Conservation (phyloP, 1,140 invertebrate species). For the Homarus americanus region DNA sequence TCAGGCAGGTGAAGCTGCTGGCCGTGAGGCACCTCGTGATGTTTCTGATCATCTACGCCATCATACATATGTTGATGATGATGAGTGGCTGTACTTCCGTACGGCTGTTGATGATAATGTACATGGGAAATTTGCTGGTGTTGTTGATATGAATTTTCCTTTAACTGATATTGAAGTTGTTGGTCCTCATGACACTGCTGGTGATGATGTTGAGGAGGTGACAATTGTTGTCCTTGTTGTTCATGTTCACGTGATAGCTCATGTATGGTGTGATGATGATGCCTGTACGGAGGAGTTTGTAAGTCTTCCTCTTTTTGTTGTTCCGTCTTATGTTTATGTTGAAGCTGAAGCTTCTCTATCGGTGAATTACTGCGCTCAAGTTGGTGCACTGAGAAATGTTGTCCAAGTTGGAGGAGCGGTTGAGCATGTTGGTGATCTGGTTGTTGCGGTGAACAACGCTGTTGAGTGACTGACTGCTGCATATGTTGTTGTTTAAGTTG, state of each 20-base stretch:
- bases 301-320: not conserved
- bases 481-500: constrained; percentile 2
- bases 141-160: not conserved
- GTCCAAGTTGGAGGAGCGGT: not conserved
- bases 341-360: not conserved
- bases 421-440: not conserved
- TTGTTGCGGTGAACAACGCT: not conserved
- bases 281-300: not conserved
- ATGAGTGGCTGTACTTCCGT: not conserved
- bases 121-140: not conserved
- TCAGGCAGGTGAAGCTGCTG: too few relatives aligned
- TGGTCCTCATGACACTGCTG: not conserved
- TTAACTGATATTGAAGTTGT: not conserved
- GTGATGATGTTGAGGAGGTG: not conserved
- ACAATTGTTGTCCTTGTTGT: not conserved
- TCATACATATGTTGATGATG: not conserved
- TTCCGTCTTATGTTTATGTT: not conserved
- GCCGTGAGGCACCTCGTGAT: too few relatives aligned
- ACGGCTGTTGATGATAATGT: not conserved
- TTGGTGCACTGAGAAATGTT: not conserved
- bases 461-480: not conserved
- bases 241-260: not conserved
- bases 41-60: too few relatives aligned
- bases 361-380: not conserved
- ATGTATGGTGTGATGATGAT: not conserved